Evolutionary conservation across 2,113 vertebrate species (phyloP).

Genomic region (human): GRCh38 chr14:57045501-57046000

Average conservation of each 20-base stretch:
- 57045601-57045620: not conserved
- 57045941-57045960: slow-evolving; percentile 31
- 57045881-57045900: slow-evolving; percentile 54
- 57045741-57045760: slow-evolving; percentile 53
- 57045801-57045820: slow-evolving; percentile 71
- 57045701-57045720: slow-evolving; percentile 27
- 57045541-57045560: slow-evolving; percentile 54
- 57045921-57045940: not conserved
- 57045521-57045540: slow-evolving; percentile 54
- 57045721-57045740: slow-evolving; percentile 74
- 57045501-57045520: not conserved
- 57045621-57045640: slow-evolving; percentile 12
- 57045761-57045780: slow-evolving; percentile 76
- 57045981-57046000: not conserved
- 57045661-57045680: slow-evolving; percentile 51
- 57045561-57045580: not conserved
- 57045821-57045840: slow-evolving; percentile 64
- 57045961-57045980: slow-evolving; percentile 31
- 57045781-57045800: slow-evolving; percentile 75
- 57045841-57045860: slow-evolving; percentile 77
- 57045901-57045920: slow-evolving; percentile 68
- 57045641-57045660: slow-evolving; percentile 71
- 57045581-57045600: not conserved
- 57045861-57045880: slow-evolving; percentile 76
- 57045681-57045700: slow-evolving; percentile 49